Conservation (phyloP, 2,888 invertebrate species). For the Aproaerema taeniolella region DNA sequence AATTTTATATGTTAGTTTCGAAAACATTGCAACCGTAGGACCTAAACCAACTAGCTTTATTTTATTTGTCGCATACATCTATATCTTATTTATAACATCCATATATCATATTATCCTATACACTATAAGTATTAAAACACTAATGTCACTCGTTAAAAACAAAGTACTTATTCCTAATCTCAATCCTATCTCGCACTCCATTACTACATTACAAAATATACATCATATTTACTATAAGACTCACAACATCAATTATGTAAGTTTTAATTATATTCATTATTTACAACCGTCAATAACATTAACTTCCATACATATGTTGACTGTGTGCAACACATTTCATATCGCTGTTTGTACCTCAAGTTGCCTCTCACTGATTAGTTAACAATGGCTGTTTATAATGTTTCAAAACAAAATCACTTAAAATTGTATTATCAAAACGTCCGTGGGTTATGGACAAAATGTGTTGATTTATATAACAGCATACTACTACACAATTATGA, state of each 20-base stretch:
- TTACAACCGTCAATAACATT: background rate
- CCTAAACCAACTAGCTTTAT: background rate
- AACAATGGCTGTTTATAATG: background rate
- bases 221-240: background rate
- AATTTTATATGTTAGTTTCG: no score
- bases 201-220: background rate
- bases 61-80: background rate
- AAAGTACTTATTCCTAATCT: no score
- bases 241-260: no score
- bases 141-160: no score
- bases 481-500: conserved; percentile 1
- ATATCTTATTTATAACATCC: background rate
- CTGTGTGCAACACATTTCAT: background rate
- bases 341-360: background rate
- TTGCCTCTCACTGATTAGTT: no score
- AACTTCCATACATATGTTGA: background rate
- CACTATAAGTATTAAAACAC: background rate
- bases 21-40: no score
- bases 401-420: background rate
- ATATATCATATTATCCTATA: background rate
- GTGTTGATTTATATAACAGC: background rate
- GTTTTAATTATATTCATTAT: background rate
- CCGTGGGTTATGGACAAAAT: conserved; percentile 4
- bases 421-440: background rate
- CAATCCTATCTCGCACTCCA: background rate